These are phyloP conservation scores for Patella vulgata DNA, from an alignment of 1,140 invertebrate genomes.

Conservation along the genomic window DNA sequence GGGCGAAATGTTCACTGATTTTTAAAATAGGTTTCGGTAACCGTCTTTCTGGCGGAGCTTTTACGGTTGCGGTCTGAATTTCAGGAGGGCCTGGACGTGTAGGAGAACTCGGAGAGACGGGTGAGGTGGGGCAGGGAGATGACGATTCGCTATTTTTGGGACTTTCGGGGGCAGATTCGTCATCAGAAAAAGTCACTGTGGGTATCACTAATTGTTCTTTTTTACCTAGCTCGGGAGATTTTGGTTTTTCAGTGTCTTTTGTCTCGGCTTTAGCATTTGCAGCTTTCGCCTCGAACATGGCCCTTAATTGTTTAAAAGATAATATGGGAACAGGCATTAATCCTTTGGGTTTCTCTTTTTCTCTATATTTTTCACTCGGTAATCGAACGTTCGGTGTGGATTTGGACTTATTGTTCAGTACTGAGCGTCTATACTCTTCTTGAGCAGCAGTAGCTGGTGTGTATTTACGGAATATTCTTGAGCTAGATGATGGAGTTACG, in stretches of 20 bases:
- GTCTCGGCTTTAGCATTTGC: conserved; percentile 6
- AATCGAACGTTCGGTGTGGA: conserved; percentile 34
- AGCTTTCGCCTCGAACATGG: conserved; percentile 59
- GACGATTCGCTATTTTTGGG: too few species aligned
- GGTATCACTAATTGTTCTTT: too few species aligned
- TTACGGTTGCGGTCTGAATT: too few species aligned
- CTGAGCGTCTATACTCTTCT: conserved; percentile 10
- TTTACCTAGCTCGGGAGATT: too few species aligned
- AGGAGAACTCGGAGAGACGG: too few species aligned
- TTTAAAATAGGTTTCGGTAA: too few species aligned
- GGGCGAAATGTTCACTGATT: too few species aligned
- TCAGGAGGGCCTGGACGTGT: too few species aligned
- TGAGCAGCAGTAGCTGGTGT: conserved; percentile 27
- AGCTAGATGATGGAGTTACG: conserved; percentile 44
- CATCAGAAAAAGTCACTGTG: too few species aligned
- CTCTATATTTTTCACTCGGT: conserved; percentile 55
- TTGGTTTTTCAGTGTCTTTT: not conserved
- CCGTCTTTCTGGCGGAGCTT: too few species aligned
- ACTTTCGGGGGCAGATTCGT: too few species aligned
- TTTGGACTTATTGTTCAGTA: conserved; percentile 28
- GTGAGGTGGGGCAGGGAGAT: too few species aligned
- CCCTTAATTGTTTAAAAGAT: conserved; percentile 55
- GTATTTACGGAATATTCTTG: conserved; percentile 33
- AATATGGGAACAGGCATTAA: conserved; percentile 60
- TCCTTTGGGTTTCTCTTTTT: conserved; percentile 50